Evolutionary conservation across 2,888 invertebrate species (phyloP).

Genomic region (Macaria liturata): DNA sequence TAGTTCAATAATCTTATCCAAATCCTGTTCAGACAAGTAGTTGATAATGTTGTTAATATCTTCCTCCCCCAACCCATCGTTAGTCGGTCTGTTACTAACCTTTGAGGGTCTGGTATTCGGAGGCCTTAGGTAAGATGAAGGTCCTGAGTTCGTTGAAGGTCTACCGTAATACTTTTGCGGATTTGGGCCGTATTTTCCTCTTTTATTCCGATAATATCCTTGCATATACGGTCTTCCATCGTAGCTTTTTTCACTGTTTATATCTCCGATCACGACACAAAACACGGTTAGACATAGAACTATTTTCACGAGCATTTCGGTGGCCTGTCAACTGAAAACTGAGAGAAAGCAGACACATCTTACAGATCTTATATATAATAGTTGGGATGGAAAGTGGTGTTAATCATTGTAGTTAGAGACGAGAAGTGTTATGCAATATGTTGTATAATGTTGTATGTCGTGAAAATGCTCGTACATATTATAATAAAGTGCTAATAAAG

Average conservation of each 20-base stretch:
- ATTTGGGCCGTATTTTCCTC: constrained; percentile 61
- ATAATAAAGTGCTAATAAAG: constrained; percentile 23
- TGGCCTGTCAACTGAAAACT: constrained; percentile 53
- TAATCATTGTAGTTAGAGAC: constrained; percentile 62
- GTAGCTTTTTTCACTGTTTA: constrained; percentile 47
- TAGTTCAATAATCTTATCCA: constrained; percentile 65
- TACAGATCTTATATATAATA: constrained; percentile 61
- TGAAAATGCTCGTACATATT: constrained; percentile 4
- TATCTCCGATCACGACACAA: constrained; percentile 45
- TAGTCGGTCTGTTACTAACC: constrained; percentile 51
- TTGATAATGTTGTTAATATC: constrained; percentile 67
- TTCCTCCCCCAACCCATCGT: constrained; percentile 61
- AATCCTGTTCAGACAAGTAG: constrained; percentile 67
- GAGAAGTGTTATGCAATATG: constrained; percentile 39
- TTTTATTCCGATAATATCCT: constrained; percentile 56
- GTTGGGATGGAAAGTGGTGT: constrained; percentile 66
- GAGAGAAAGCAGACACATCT: constrained; percentile 54
- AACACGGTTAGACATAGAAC: constrained; percentile 38
- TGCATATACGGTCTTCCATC: constrained; percentile 37
- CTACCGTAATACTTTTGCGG: constrained; percentile 57
- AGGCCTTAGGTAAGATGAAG: neutral
- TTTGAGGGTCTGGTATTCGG: constrained; percentile 24
- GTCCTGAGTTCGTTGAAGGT: constrained; percentile 32
- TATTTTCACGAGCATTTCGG: constrained; percentile 31
- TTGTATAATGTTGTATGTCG: constrained; percentile 37